Conservation (phyloP, 2,113 vertebrate species). For the Malurus alboscapulatus region DNA sequence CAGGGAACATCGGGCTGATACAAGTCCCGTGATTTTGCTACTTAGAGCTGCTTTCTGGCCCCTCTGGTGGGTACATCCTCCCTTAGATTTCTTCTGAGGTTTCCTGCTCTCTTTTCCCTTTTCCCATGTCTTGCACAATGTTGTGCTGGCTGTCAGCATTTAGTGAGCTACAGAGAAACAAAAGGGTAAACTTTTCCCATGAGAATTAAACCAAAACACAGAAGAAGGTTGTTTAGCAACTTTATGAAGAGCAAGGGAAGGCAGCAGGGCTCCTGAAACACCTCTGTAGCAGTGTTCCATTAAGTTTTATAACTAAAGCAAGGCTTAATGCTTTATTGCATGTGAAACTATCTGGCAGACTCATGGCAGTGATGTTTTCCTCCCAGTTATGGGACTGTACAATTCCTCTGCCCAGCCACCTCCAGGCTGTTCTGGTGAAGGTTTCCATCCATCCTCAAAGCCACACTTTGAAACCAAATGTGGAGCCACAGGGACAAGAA, state of each 20-base stretch:
- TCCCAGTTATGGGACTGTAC: rapidly evolving
- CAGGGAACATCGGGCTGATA: not conserved
- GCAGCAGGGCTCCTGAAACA: not conserved
- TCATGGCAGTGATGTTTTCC: not conserved
- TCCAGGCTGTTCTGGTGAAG: not conserved
- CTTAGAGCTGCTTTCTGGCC: not conserved
- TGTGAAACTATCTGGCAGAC: not conserved
- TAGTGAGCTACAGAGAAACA: not conserved
- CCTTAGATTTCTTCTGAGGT: rapidly evolving
- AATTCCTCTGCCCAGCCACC: not conserved
- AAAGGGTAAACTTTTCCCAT: not conserved
- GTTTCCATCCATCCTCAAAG: not conserved
- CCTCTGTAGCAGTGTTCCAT: not conserved
- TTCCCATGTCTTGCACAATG: not conserved
- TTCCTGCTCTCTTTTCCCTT: not conserved
- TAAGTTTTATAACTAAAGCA: not conserved
- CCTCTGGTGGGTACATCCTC: rapidly evolving
- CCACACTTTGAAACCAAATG: not conserved
- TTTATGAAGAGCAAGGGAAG: not conserved
- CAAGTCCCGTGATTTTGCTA: not conserved
- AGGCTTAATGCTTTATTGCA: not conserved
- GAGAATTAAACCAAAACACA: not conserved
- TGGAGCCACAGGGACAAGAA: not conserved
- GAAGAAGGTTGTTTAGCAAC: not conserved
- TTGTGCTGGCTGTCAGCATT: not conserved